Evolutionary conservation across 2,113 vertebrate species (phyloP).

Genomic region (Parotia lawesii): DNA sequence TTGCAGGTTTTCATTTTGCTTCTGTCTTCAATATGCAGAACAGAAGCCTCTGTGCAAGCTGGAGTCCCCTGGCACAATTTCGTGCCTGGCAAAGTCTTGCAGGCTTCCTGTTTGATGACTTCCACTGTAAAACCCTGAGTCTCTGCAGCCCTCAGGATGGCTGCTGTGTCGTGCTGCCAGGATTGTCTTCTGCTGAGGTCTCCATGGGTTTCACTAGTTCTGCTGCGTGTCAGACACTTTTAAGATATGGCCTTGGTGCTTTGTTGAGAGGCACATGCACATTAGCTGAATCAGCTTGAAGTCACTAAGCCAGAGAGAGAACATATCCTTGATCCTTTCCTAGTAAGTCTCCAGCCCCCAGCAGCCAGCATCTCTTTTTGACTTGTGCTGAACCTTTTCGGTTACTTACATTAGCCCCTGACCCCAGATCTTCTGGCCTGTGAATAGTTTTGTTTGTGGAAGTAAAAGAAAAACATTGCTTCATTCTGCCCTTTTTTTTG

Average conservation of each 20-base stretch:
- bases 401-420: neutral
- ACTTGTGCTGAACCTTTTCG: neutral
- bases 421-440: neutral
- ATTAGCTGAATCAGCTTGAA: neutral
- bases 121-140: neutral
- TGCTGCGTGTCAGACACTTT: neutral
- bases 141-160: neutral
- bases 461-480: neutral
- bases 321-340: neutral
- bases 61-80: neutral
- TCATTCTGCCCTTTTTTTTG: neutral
- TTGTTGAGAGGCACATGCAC: rapidly evolving
- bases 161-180: neutral
- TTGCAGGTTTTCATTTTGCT: neutral
- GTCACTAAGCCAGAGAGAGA: neutral
- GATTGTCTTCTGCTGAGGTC: neutral
- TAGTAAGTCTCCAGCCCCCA: neutral
- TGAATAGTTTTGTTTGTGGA: neutral
- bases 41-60: neutral
- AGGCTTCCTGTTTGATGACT: neutral
- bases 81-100: neutral
- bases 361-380: neutral
- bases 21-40: neutral
- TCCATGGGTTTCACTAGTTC: neutral
- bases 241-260: neutral